A percentile compares a stretch with the other conserved stretches of the same genome.
phyloP scores from a whole-genome alignment of 2,888 invertebrate species.

The Orthosia gothica region DNA sequence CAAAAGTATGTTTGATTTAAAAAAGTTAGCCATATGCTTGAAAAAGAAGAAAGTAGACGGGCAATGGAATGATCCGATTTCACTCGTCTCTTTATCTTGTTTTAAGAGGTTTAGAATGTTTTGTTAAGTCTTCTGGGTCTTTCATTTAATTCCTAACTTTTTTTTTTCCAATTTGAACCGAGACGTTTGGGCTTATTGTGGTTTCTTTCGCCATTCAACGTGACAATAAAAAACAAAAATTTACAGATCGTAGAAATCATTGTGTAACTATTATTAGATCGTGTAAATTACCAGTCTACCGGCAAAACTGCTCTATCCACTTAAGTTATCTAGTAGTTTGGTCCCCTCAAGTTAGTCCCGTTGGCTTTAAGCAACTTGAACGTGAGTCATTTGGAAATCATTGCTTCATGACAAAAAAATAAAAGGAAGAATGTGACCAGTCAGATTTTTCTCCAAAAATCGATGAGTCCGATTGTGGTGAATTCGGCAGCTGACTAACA shows the following conservation, averaged over 20 bases:
- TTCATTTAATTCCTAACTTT: background rate
- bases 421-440: no score
- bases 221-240: slow-evolving; percentile 17
- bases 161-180: background rate
- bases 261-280: slow-evolving; percentile 15
- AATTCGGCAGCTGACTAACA: background rate
- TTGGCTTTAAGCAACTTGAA: slow-evolving; percentile 9
- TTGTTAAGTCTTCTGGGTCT: background rate
- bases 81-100: background rate
- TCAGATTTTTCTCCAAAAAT: background rate
- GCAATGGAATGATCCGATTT: background rate
- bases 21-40: background rate
- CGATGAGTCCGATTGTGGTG: background rate
- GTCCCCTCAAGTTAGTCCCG: background rate
- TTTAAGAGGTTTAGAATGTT: background rate
- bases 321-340: background rate
- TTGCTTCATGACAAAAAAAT: background rate
- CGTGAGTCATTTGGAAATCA: background rate
- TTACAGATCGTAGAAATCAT: background rate
- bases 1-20: no score
- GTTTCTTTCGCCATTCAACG: background rate
- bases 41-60: background rate
- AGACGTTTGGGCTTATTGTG: background rate
- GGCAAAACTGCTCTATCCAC: slow-evolving; percentile 7
- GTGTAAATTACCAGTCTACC: slow-evolving; percentile 10